Evolutionary conservation across 2,888 invertebrate species (phyloP), one percentile per base, ranked within the genome.

Genomic region (Ceraclea dissimilis): DNA sequence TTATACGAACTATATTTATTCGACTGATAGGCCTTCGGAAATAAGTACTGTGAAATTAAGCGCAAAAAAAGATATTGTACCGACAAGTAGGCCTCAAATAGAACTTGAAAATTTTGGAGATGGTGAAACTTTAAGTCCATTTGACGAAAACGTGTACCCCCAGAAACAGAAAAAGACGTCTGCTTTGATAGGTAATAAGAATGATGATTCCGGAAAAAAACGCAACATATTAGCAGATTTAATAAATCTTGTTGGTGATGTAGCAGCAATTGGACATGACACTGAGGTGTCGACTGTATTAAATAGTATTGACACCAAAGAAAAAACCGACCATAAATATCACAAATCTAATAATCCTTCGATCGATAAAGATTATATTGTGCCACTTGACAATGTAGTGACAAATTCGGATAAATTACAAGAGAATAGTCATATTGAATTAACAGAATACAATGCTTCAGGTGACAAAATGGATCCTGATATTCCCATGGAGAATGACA

Each of bases 201-300:
- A 60, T 22, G 56, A 49, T 52, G 59, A 57, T 49, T 53, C 56
- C n/a, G 54, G 49, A 20, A 62, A 52, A 69, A 58, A 69, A 47
- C 66, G 62, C 19, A 75, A 72, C 59, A 70, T 72, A 6, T 62
- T 76, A 1, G 69, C 68, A 1, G 76, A 75, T 63, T 67, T 78
- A 10, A 75, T 74, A 2, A 73, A 73, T 51, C 64, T 78, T 39
- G 76, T 78, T 2, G 75, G 71, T 17, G 78, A 77, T 58, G 75
- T 78, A 11, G 76, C 75, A 1, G 71, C 74, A 0, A 76, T 78
- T 34, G 73, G 73, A 50, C 72, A 74, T 56, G 70, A 71, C 4
- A 71, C 71, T 2, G 63, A 62, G 60, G 50, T 62, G 33, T 62
- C 62, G 13, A 57, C 62, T 2, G 62, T 62, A 5, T 58, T 54